Evolutionary conservation across 2,113 vertebrate species (phyloP).

Genomic region (Mus pahari): DNA sequence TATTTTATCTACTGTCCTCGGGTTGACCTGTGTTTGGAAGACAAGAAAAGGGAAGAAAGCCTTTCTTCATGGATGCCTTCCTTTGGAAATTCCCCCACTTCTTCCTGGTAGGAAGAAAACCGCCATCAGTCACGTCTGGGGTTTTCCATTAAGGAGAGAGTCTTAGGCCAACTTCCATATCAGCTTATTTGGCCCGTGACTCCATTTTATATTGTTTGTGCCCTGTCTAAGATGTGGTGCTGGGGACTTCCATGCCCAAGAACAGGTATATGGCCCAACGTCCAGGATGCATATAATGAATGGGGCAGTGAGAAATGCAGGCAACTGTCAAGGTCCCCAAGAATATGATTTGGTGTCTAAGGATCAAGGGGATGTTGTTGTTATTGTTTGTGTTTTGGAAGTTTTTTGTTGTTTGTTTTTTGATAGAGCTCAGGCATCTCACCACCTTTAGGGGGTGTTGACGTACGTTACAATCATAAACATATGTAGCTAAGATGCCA

Average conservation of each 20-base stretch:
- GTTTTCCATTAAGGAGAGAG: constrained; percentile 32
- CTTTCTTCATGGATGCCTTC: neutral
- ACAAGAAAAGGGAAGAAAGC: constrained; percentile 5
- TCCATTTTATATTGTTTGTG: neutral
- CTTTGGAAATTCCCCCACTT: constrained; percentile 51
- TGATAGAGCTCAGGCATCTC: too few species aligned
- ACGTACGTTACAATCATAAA: neutral
- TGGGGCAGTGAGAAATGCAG: neutral
- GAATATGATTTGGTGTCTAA: neutral
- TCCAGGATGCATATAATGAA: neutral
- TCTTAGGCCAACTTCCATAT: neutral
- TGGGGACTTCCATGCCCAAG: neutral
- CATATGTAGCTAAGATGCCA: neutral
- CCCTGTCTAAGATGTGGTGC: neutral
- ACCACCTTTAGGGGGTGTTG: too few species aligned
- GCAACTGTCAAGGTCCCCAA: neutral
- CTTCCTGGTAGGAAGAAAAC: constrained; percentile 27
- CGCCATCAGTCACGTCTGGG: neutral
- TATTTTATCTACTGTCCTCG: neutral
- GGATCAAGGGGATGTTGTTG: neutral
- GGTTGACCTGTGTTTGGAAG: neutral
- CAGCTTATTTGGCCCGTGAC: neutral
- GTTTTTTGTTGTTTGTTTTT: too few species aligned
- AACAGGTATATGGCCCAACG: neutral
- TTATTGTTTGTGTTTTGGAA: too few species aligned